Evolutionary conservation across 1,140 invertebrate genomes (phyloP), one percentile per base, ranked within the genome.

Genomic region (Pararge aegeria): DNA sequence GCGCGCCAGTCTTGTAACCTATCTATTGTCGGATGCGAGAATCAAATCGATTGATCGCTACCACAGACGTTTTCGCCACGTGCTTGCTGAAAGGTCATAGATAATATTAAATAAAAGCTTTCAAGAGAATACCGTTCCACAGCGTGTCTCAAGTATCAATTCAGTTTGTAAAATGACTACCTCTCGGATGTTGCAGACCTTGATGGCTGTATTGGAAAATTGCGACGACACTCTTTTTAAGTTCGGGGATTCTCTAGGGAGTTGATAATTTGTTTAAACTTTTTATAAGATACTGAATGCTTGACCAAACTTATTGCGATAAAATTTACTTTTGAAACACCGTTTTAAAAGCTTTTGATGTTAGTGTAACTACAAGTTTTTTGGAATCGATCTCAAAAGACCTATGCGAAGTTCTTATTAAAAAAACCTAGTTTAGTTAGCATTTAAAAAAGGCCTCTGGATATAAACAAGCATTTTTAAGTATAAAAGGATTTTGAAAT

Each of bases 51-150:
- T 84, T 80, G 80, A 83, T 82, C 79, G 78, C 67, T 54, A 68
- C 78, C 77, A 81, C 80, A 87, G 86, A 87, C 86, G 82, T 70
- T 87, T 62, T 68, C 73, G 73, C 81, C 81, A 86, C 83, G 83
- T 86, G 83, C n/a, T n/a, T n/a, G 5, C 85, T 86, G 86, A 87
- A 83, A 89, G 86, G 83, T 88, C 79, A 83, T 83, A 84, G 80
- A 89, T 89, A 89, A 89, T 89, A 87, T 89, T 87, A 89, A 87
- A 87, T 87, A 89, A 87, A 89, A 89, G 83, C 86, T 89, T 89
- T 89, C 83, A 87, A 87, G 81, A 87, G 83, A 89, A 86, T 86
- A 83, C 81, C 79, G 80, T 73, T 82, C 75, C 76, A 27, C 5
- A 68, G 77, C 72, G 74, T 80, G 85, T 89, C 83, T 89, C 78